Evolutionary conservation across 2,888 invertebrate genomes (phyloP).

Genomic region (Orgyia antiqua): DNA sequence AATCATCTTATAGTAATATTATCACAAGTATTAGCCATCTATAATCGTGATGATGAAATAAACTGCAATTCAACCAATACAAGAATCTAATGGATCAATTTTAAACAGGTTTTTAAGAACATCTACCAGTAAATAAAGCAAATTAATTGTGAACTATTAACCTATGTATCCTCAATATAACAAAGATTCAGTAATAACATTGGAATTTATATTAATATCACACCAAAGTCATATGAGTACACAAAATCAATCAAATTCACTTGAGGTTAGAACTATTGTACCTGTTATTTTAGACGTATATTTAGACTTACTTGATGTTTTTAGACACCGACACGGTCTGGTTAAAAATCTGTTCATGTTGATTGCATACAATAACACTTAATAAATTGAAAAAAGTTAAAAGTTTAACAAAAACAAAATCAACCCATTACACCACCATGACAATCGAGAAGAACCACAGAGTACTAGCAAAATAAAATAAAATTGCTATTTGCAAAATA

Average conservation of each 20-base stretch:
- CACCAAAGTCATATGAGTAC: slow-evolving; percentile 36
- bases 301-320: slow-evolving; percentile 59
- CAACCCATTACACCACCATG: slow-evolving; percentile 62
- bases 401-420: slow-evolving; percentile 66
- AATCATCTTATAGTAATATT: too few species aligned
- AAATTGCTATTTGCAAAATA: not conserved
- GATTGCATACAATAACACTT: slow-evolving; percentile 30
- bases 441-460: slow-evolving; percentile 36
- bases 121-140: too few species aligned
- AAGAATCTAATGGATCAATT: too few species aligned
- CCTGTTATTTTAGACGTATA: slow-evolving; percentile 13
- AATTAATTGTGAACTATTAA: too few species aligned
- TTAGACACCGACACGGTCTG: slow-evolving; percentile 56
- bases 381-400: slow-evolving; percentile 40
- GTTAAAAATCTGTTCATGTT: slow-evolving; percentile 65
- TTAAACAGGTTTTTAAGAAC: too few species aligned
- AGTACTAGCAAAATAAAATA: not conserved
- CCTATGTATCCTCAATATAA: too few species aligned
- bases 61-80: too few species aligned
- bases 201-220: too few species aligned
- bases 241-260: slow-evolving; percentile 50
- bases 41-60: too few species aligned
- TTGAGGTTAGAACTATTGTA: slow-evolving; percentile 38
- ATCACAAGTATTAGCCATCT: too few species aligned
- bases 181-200: too few species aligned